These are phyloP conservation scores for Axis porcinus DNA, from an alignment of 2,113 vertebrate species.

Conservation along the genomic window DNA sequence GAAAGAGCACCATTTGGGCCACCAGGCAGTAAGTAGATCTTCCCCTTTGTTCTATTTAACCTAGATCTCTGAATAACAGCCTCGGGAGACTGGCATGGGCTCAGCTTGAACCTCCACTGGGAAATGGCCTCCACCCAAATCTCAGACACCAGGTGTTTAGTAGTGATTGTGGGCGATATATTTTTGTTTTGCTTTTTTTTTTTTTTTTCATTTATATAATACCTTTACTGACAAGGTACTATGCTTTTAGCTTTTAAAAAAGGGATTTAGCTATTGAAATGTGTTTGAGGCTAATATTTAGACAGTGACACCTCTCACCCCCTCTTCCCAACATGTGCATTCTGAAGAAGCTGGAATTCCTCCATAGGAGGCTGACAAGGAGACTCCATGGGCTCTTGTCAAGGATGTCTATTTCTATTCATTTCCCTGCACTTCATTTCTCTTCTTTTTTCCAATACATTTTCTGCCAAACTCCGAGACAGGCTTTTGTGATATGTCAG, in stretches of 20 bases:
- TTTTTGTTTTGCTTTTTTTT: not conserved
- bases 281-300: conserved; percentile 1
- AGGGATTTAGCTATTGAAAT: not conserved
- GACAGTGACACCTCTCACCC: not conserved
- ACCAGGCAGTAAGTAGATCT: conserved; percentile 46
- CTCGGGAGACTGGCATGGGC: not conserved
- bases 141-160: not conserved
- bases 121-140: not conserved
- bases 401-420: not conserved
- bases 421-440: not conserved
- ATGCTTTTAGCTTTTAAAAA: not conserved
- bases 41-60: conserved; percentile 38
- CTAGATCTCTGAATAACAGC: not conserved
- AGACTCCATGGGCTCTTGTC: not conserved
- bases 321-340: not conserved
- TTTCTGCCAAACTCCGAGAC: not conserved
- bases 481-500: not conserved
- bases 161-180: not conserved
- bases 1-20: conserved; percentile 49
- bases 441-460: not conserved
- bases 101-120: not conserved
- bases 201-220: not conserved
- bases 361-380: not conserved
- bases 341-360: not conserved
- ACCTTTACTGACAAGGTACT: not conserved